Base-by-base conservation (phyloP, 1,140 invertebrate genomes). In the Galendromus occidentalis region DNA sequence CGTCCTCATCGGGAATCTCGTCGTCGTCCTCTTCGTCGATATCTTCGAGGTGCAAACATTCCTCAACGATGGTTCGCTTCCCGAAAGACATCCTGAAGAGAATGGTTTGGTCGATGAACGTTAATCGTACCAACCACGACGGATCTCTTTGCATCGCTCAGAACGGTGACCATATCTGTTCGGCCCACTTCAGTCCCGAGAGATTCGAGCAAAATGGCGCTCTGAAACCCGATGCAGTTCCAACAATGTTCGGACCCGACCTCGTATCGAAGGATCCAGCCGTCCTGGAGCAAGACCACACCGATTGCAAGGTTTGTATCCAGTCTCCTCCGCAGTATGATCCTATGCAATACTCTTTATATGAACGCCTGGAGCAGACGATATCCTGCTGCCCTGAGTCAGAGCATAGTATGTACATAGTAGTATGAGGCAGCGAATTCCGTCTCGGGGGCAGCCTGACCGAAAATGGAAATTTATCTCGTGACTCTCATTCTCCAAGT, bases 201-300 rank as follows among this genome's bases (percentile, higher is more conserved):
- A 17, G 51, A 25, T 59, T 59, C 51, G 51, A 59, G 14, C 25
- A 29, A 17, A 29, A 17, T 9, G 51, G 51, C 4, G 51, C 33
- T 9, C 51, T 59, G 51, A 59, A 59, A 33, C 51, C 51, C 14
- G 51, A 59, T 9, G 51, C 51, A 20, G 51, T 59, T 59, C 51
- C 51, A 25, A 59, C 51, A 22, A 5, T 59, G 51, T 59, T 59
- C 22, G 51, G 51, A 59, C 22, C 51, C 4, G 51, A 59, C 51
- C 51, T 59, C 51, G 51, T 59, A 2, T 9, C 25, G 14, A 25
- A 59, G 14, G 51, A 59, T 59, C 14, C 51, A 17, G 33, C 33
- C 4, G 33, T 9, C 9, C 33, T 39, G 33, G 33, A 39, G 33
- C 33, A 39, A 9, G 51, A 59, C 25, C 51, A 59, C 25, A 59